Base-by-base conservation (phyloP, 2,888 invertebrate species). In the Dicycla oo region DNA sequence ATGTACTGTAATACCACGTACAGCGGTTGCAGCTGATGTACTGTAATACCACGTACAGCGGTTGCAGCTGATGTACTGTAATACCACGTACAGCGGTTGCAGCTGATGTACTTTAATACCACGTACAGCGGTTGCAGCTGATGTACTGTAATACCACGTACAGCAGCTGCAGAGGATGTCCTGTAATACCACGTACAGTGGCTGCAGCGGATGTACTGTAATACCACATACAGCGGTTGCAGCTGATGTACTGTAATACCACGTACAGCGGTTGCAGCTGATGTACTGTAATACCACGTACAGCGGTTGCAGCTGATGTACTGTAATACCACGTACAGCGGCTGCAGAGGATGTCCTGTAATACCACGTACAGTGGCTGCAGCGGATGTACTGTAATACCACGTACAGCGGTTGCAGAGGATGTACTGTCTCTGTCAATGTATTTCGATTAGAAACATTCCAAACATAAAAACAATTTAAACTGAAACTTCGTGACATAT, bases 1-100 rank as follows among this genome's bases (percentile, higher is more conserved):
- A 30, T 34, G 40, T 60, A 53, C 61, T n/a, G 26, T 38, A 38
- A 3, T 13, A 38, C 45, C 77, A 81, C 77, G 81, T 81, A 60
- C 18, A 23, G 30, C 20, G 53, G 43, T 40, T 45, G 18, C 58
- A 49, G 38, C 40, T 34, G 67, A 30, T 34, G 40, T 60, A 53
- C 61, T n/a, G 26, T 38, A 38, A 3, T 13, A 38, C 45, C 77
- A 81, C 77, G 81, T 81, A 60, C 18, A 23, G 30, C 20, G 53
- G 43, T 40, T 45, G 18, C 58, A 49, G 38, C 40, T 34, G 67
- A 30, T 34, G 40, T 60, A 53, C 61, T n/a, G 26, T 38, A 38
- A 3, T 13, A 38, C 45, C 77, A 81, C 77, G 81, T 81, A 60
- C 18, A 23, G 30, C 20, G 53, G 43, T 40, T 45, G 18, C 58